Conservation (phyloP, 2,797 vertebrate species). For the Thripadectes ignobilis region DNA sequence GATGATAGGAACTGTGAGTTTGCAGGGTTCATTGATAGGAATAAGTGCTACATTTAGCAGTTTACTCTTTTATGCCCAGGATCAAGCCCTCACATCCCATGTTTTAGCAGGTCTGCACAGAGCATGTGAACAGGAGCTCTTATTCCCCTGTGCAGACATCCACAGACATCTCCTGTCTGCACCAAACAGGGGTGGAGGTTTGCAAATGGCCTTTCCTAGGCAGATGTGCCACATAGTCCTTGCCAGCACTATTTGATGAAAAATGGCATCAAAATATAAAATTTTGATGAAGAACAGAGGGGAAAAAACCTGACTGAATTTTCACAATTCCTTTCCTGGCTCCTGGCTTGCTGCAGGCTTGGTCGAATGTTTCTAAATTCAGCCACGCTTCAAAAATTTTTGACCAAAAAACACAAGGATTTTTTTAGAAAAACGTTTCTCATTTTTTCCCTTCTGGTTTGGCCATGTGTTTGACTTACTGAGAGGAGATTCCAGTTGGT, state of each 20-base stretch:
- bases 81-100: neutral
- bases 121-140: neutral
- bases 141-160: neutral
- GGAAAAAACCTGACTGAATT: neutral
- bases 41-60: neutral
- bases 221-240: neutral
- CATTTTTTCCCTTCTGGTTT: conserved; percentile 61
- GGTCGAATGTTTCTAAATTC: conserved; percentile 49
- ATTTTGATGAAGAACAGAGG: conserved; percentile 5
- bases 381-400: neutral
- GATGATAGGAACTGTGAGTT: fast-evolving
- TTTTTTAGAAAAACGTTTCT: conserved; percentile 27
- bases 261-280: neutral
- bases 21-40: fast-evolving
- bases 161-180: neutral
- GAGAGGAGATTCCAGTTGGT: conserved; percentile 37
- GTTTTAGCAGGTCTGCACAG: neutral
- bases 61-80: neutral
- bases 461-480: conserved; percentile 25
- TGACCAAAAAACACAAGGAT: conserved; percentile 24
- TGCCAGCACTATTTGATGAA: neutral
- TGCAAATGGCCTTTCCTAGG: neutral
- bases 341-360: neutral
- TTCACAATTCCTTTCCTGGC: neutral
- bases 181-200: neutral